These are phyloP conservation scores for Sander vitreus DNA, from an alignment of 2,113 vertebrate genomes.

Conservation along the genomic window DNA sequence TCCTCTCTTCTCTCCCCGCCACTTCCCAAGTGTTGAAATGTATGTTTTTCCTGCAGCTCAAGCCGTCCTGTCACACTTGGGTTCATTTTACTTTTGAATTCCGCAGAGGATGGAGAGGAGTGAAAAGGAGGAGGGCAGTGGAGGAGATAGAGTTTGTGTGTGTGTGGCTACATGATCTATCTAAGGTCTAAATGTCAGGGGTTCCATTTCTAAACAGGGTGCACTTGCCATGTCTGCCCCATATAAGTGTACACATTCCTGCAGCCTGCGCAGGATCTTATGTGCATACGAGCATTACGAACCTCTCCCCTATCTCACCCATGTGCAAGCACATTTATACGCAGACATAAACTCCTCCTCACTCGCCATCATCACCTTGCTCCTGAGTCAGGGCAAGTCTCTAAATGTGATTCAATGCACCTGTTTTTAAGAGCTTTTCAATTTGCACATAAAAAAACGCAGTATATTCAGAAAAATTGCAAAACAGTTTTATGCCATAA, in stretches of 20 bases:
- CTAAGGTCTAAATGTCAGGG: constrained; percentile 63
- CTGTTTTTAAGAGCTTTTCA: not conserved
- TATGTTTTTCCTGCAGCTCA: constrained; percentile 71
- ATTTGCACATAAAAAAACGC: not conserved
- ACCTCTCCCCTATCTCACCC: not conserved
- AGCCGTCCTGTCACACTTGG: constrained; percentile 70
- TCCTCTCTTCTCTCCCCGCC: constrained; percentile 21
- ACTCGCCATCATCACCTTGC: not conserved
- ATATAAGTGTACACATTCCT: constrained; percentile 44
- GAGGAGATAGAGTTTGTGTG: constrained; percentile 36
- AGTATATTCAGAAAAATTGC: not conserved
- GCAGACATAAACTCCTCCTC: not conserved
- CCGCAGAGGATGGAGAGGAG: constrained; percentile 49
- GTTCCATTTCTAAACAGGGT: constrained; percentile 64
- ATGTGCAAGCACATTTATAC: not conserved
- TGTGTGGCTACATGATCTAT: constrained; percentile 51
- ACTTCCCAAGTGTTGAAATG: constrained; percentile 66
- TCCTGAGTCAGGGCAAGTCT: constrained; percentile 8
- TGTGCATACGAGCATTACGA: not conserved
- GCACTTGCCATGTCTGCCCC: constrained; percentile 63
- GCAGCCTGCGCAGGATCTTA: constrained; percentile 33
- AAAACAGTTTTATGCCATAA: not conserved
- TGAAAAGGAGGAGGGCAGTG: not conserved
- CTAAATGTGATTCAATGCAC: not conserved
- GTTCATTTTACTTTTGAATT: constrained; percentile 73